These are phyloP conservation scores for Hipparchia sbordonii DNA, from an alignment of 2,888 invertebrate genomes.

Conservation along the genomic window DNA sequence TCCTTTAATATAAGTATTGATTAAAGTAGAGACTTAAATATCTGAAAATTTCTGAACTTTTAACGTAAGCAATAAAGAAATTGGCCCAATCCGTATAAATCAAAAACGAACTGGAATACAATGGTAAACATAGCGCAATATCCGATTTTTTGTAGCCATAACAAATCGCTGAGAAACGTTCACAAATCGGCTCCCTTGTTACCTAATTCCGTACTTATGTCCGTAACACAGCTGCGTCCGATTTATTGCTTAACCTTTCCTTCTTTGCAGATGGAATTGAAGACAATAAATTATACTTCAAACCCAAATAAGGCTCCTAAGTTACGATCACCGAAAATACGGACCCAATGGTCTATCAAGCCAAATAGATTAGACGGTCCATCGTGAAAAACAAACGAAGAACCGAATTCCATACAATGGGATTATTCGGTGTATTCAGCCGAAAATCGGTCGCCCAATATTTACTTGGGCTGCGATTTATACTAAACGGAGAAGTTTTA, in stretches of 20 bases:
- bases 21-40: not conserved
- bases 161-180: slow-evolving; percentile 53
- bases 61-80: slow-evolving; percentile 29
- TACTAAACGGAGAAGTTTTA: slow-evolving; percentile 36
- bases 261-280: slow-evolving; percentile 75
- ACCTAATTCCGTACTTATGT: slow-evolving; percentile 76
- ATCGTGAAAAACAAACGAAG: slow-evolving; percentile 34
- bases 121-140: slow-evolving; percentile 41
- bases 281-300: slow-evolving; percentile 82
- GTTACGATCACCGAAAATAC: slow-evolving; percentile 70
- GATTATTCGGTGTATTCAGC: slow-evolving; percentile 36
- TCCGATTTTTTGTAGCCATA: slow-evolving; percentile 46
- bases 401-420: slow-evolving; percentile 32
- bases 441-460: slow-evolving; percentile 38
- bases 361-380: slow-evolving; percentile 66
- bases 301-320: slow-evolving; percentile 78
- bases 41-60: slow-evolving; percentile 16
- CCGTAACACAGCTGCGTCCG: slow-evolving; percentile 75
- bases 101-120: slow-evolving; percentile 36
- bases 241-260: slow-evolving; percentile 79
- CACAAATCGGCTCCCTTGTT: slow-evolving; percentile 74
- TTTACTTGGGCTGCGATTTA: slow-evolving; percentile 38
- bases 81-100: slow-evolving; percentile 29
- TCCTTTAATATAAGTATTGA: too few species aligned
- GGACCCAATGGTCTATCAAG: slow-evolving; percentile 70